Base-by-base conservation (phyloP, 2,113 vertebrate genomes). In the Dascyllus trimaculatus region DNA sequence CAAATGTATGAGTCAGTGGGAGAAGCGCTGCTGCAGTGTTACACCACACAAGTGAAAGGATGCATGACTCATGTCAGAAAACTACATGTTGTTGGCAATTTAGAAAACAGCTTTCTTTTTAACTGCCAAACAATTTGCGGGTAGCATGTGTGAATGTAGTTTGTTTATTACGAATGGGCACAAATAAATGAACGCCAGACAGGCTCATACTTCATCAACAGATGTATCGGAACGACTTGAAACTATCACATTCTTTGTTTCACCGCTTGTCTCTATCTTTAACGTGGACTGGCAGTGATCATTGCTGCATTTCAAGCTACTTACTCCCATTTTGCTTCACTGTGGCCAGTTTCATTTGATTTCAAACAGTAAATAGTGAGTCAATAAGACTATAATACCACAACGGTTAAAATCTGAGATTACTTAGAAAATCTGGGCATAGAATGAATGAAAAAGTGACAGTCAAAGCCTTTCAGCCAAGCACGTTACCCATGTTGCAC, bases 11-110 rank as follows among this genome's bases (percentile, higher is more conserved):
- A 65, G 46, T 52, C 25, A 45, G 17, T 58, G 51, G 43, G 45
- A 45, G 64, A 29, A 43, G 51, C 1, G 8, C 18, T 35, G 19
- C 2, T 25, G 22, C 11, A 15, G 71, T 43, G 13, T 43, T 43
- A 14, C 11, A 43, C 40, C 40, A 15, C 40, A 43, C 40, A 43
- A 43, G 40, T 51, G n/a, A n/a, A 38, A 46, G 24, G 24, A 25
- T 46, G n/a, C 49, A 26, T 49, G 58, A 81, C 64, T 75, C 58
- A 58, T 52, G 51, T 75, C 64, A 57, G 57, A 68, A 11, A 54
- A 21, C 54, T 35, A 11, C 29, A 40, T 24, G 24, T 43, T 11
- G 24, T 24, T 15, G 26, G 40, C 46, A 58, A 63, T 40, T 40
- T 49, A 67, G 45, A 57, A 53, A 61, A 77, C 48, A 61, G 25